Evolutionary conservation across 2,113 vertebrate genomes (phyloP).

Genomic region (Myodes glareolus): DNA sequence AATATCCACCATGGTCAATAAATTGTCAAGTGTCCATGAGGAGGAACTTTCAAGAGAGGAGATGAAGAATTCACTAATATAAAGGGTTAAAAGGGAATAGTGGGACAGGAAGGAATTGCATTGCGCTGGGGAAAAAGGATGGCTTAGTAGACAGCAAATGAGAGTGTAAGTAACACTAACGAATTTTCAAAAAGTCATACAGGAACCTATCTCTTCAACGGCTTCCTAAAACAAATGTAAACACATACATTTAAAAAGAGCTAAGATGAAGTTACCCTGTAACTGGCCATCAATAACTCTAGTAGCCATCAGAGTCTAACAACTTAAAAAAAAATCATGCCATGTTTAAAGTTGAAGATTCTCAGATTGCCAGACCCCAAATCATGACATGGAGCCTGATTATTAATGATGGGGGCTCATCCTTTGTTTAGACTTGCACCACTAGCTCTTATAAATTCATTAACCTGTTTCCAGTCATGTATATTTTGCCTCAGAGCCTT

Average conservation of each 20-base stretch:
- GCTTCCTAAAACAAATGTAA: neutral
- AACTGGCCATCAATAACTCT: neutral
- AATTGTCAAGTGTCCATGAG: neutral
- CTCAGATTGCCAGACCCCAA: too few species aligned
- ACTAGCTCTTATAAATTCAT: too few species aligned
- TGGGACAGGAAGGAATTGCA: neutral
- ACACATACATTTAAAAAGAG: too few species aligned
- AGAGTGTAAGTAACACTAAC: neutral
- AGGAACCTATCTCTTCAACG: neutral
- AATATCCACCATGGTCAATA: neutral
- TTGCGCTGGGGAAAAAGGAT: neutral
- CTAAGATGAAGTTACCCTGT: neutral
- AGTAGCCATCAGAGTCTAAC: too few species aligned
- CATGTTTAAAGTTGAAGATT: too few species aligned
- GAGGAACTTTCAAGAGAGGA: neutral
- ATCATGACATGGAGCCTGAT: too few species aligned
- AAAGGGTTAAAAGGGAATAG: neutral
- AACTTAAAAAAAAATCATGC: neutral
- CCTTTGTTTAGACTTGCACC: too few species aligned
- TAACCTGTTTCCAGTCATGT: too few species aligned
- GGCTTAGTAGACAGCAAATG: neutral
- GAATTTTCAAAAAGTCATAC: too few species aligned
- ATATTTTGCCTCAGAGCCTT: too few species aligned
- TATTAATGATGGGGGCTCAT: too few species aligned
- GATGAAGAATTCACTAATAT: neutral